These are phyloP conservation scores for Merluccius polli DNA, from an alignment of 2,797 vertebrate genomes.

Conservation along the genomic window DNA sequence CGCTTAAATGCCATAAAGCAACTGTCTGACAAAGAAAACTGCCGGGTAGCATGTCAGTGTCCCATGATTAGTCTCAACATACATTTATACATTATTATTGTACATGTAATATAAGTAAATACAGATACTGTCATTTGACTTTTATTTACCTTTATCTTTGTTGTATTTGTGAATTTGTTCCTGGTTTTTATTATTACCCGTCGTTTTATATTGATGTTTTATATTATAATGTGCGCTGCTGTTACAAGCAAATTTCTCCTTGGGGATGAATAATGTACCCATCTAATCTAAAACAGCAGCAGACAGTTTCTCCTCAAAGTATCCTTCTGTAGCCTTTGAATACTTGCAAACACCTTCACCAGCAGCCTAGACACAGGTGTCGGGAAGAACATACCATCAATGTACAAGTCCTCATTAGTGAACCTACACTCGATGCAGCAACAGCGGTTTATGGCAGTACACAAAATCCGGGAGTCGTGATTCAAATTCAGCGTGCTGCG, in stretches of 20 bases:
- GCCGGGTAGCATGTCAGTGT: too few species aligned
- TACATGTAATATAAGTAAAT: not conserved
- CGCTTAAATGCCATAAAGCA: too few species aligned
- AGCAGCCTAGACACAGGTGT: not conserved
- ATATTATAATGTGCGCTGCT: not conserved
- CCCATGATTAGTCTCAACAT: not conserved
- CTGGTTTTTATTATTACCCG: not conserved
- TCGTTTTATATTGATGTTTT: not conserved
- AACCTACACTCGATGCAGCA: too few species aligned
- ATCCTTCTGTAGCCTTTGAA: not conserved
- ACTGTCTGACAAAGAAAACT: too few species aligned
- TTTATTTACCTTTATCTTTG: too few species aligned
- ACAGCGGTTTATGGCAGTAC: too few species aligned
- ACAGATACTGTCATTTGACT: too few species aligned
- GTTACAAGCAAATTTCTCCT: not conserved
- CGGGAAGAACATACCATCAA: not conserved
- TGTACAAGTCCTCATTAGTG: not conserved
- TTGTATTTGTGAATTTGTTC: not conserved
- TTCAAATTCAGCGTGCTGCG: too few species aligned
- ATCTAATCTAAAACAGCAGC: not conserved
- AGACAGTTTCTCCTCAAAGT: not conserved
- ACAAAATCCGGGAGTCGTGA: too few species aligned
- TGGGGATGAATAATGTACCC: not conserved
- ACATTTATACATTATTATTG: not conserved
- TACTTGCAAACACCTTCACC: not conserved